These are phyloP conservation scores for Bruchidius siliquastri DNA, from an alignment of 2,888 invertebrate species.

Conservation along the genomic window DNA sequence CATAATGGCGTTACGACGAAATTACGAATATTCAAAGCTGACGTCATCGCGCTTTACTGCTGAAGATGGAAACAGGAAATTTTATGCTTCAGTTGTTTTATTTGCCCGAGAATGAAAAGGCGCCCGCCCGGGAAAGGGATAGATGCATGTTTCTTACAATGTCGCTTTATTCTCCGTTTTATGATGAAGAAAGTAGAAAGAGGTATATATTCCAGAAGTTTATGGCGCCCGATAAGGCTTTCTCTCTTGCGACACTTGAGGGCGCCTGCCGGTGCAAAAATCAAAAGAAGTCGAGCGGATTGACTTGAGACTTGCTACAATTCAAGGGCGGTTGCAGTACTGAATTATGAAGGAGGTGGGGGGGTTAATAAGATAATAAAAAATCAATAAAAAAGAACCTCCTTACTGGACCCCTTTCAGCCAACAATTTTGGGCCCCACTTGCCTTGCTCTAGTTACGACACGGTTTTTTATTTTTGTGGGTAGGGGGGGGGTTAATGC, in stretches of 20 bases:
- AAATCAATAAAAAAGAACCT: no score
- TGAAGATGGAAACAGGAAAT: background rate
- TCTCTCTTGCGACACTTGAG: background rate
- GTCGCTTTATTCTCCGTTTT: conserved; percentile 7
- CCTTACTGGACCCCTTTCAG: no score
- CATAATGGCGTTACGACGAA: background rate
- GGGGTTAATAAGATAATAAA: no score
- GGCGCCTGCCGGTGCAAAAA: background rate
- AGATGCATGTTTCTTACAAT: conserved; percentile 10
- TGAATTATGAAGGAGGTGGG: no score
- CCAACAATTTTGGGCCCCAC: no score
- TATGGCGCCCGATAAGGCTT: background rate
- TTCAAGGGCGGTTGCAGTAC: no score
- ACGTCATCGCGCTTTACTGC: background rate
- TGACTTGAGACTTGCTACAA: no score
- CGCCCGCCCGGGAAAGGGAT: background rate
- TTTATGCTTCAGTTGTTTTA: background rate
- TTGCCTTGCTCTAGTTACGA: no score
- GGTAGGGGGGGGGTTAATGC: no score
- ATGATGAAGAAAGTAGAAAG: background rate
- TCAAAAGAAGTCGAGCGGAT: background rate
- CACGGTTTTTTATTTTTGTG: no score
- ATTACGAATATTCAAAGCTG: background rate
- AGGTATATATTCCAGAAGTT: background rate
- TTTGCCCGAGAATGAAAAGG: background rate